Evolutionary conservation across 2,113 vertebrate genomes (phyloP).

Genomic region (Dromaius novaehollandiae): DNA sequence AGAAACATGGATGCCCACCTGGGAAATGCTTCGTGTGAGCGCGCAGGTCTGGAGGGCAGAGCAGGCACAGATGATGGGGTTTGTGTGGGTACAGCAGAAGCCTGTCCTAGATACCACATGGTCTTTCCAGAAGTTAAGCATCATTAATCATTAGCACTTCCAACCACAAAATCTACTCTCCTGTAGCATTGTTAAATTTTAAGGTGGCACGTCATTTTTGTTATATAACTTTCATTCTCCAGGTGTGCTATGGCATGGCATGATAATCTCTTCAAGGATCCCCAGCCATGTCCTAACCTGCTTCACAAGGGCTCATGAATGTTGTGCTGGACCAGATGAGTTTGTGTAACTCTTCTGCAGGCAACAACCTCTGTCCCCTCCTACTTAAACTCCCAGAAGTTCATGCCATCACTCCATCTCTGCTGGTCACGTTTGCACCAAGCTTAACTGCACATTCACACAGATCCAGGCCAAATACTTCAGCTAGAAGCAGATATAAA

Average conservation of each 20-base stretch:
- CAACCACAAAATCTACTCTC: not conserved
- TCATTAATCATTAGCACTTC: not conserved
- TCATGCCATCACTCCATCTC: too few species aligned
- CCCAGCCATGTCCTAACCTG: accelerated
- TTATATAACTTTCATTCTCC: too few species aligned
- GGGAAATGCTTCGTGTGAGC: not conserved
- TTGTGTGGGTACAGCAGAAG: too few species aligned
- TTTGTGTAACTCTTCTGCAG: accelerated
- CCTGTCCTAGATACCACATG: accelerated
- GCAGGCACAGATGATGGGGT: too few species aligned
- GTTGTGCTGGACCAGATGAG: not conserved
- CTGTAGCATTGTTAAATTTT: not conserved
- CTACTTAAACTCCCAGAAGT: not conserved
- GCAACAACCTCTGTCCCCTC: too few species aligned
- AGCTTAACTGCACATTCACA: not conserved
- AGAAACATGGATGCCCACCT: not conserved
- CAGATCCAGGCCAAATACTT: too few species aligned
- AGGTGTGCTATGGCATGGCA: accelerated
- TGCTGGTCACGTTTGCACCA: not conserved
- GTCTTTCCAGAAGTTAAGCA: not conserved
- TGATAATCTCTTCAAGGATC: not conserved
- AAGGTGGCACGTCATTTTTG: accelerated
- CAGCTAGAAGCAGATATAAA: too few species aligned
- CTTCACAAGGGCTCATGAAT: too few species aligned
- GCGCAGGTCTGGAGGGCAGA: too few species aligned